Evolutionary conservation across 2,113 vertebrate genomes (phyloP).

Genomic region (Silurus glanis): DNA sequence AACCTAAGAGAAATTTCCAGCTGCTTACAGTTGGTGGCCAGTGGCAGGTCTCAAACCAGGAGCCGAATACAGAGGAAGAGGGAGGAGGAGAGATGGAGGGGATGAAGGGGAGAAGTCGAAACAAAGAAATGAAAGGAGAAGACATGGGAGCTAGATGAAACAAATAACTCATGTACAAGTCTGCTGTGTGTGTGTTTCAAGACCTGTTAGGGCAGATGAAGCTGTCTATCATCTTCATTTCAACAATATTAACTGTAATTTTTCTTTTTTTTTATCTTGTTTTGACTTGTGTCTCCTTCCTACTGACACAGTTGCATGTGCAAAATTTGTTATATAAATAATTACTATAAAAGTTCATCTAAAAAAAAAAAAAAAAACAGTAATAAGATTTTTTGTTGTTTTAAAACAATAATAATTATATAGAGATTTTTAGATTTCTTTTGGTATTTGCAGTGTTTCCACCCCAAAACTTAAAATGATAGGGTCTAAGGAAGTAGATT

Average conservation of each 20-base stretch:
- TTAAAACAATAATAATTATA: not conserved
- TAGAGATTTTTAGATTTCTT: not conserved
- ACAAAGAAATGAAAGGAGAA: not conserved
- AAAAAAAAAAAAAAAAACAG: not conserved
- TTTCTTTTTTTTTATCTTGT: not conserved
- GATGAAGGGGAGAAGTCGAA: not conserved
- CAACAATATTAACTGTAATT: not conserved
- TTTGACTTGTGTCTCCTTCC: not conserved
- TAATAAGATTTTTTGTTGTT: not conserved
- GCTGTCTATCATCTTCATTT: not conserved
- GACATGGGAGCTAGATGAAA: not conserved
- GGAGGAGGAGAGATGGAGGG: not conserved
- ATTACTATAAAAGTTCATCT: too few relatives aligned
- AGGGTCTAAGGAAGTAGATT: not conserved
- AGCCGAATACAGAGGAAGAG: slow-evolving; percentile 49
- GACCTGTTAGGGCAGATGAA: slow-evolving; percentile 1
- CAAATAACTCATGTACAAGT: not conserved
- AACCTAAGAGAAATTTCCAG: slow-evolving; percentile 65
- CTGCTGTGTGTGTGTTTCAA: not conserved
- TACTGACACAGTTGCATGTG: not conserved
- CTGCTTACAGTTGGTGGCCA: slow-evolving; percentile 67
- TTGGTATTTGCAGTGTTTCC: not conserved
- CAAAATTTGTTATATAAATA: not conserved
- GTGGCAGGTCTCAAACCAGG: slow-evolving; percentile 57
- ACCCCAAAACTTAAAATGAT: not conserved